These are phyloP conservation scores for Cheirogaleus major DNA, from an alignment of 2,797 vertebrate genomes.

Conservation along the genomic window DNA sequence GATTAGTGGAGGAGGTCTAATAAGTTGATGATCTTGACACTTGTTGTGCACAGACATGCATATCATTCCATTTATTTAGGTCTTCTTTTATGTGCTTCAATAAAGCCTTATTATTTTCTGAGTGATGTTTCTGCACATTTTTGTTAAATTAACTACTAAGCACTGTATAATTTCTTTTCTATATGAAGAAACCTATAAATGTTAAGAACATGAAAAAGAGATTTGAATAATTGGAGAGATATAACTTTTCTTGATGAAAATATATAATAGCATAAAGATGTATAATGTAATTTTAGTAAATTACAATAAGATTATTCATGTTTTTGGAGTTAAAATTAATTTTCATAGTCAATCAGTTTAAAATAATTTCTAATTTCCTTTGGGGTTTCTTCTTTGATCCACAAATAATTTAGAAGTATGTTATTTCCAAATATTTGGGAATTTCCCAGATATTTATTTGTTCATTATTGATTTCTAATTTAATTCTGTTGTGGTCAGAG, in stretches of 20 bases:
- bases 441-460: background rate
- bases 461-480: background rate
- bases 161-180: background rate
- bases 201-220: background rate
- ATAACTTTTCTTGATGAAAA: background rate
- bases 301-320: background rate
- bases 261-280: background rate
- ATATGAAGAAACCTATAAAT: background rate
- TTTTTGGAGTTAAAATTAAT: background rate
- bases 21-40: background rate
- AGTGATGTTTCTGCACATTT: background rate
- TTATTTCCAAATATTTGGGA: background rate
- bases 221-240: constrained; percentile 24
- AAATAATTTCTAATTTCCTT: background rate
- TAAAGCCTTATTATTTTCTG: background rate
- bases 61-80: background rate
- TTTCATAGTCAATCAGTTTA: background rate
- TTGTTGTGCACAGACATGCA: background rate
- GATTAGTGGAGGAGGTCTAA: background rate
- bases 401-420: background rate
- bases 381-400: background rate
- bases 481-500: background rate
- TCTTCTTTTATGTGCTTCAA: background rate
- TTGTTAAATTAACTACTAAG: background rate
- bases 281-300: background rate